Conservation (phyloP, 2,113 vertebrate species). For the Melanotaenia duboulayi region DNA sequence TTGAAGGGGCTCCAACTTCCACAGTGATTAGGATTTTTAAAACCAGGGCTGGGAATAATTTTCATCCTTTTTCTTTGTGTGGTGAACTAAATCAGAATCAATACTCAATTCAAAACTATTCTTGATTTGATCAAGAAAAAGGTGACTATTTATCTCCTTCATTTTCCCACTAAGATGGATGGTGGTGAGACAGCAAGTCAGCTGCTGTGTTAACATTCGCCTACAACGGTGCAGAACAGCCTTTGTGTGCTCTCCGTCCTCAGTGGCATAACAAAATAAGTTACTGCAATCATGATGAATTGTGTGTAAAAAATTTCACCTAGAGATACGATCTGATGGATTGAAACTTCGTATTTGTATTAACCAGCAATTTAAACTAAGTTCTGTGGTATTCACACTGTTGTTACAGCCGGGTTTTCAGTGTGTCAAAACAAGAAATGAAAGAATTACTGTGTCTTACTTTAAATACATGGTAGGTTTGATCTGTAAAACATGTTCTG, state of each 20-base stretch:
- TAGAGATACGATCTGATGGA: background rate
- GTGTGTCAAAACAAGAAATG: background rate
- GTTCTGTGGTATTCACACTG: background rate
- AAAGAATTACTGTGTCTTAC: background rate
- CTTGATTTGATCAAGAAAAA: background rate
- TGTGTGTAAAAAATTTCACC: background rate
- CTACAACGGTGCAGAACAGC: background rate
- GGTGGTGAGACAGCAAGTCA: background rate
- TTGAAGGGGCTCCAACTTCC: background rate
- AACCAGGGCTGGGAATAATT: background rate
- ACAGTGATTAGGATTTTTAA: conserved; percentile 2
- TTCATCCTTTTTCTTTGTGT: conserved; percentile 4
- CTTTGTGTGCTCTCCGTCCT: conserved; percentile 5
- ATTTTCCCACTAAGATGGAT: conserved; percentile 17
- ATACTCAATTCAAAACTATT: conserved; percentile 20
- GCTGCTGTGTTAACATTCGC: conserved; percentile 10
- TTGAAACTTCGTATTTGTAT: background rate
- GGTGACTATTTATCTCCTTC: conserved; percentile 5
- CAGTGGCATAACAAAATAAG: background rate
- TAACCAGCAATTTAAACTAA: background rate
- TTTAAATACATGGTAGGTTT: too few relatives aligned
- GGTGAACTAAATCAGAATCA: conserved; percentile 3
- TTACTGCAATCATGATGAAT: background rate
- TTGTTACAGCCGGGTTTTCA: background rate
- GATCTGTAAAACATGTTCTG: too few relatives aligned